Percentiles rank a stretch among this genome's conserved stretches.
phyloP scores from a whole-genome alignment of 2,113 vertebrate genomes.

The Sprattus sprattus region DNA sequence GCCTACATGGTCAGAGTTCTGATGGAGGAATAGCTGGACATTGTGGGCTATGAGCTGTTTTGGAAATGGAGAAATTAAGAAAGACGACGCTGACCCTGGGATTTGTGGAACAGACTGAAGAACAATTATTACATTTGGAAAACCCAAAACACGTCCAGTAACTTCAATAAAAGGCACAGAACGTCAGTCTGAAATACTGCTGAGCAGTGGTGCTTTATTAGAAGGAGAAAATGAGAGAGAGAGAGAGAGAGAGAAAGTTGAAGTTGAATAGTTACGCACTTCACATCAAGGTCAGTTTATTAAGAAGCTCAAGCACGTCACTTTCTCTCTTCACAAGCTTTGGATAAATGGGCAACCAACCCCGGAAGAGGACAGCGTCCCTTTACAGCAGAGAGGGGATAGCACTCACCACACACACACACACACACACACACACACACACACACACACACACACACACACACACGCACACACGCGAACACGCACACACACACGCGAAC shows the following conservation, averaged over 20 bases:
- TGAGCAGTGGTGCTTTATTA: conserved; percentile 41
- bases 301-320: background rate
- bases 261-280: background rate
- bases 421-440: background rate
- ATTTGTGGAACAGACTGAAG: background rate
- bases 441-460: background rate
- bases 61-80: background rate
- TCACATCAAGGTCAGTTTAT: conserved; percentile 17
- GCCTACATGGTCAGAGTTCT: background rate
- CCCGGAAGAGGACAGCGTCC: background rate
- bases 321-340: conserved; percentile 1
- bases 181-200: conserved; percentile 20
- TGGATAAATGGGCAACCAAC: background rate
- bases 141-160: background rate
- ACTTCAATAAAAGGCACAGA: conserved; percentile 36
- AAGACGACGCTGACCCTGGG: background rate
- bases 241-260: background rate
- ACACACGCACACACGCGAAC: background rate
- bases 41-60: background rate
- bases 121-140: background rate
- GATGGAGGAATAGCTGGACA: background rate
- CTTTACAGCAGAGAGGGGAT: background rate
- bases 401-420: background rate
- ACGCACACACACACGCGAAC: background rate
- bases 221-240: background rate